A percentile compares a stretch with the other conserved stretches of the same genome.
Conservation (phyloP, 1,140 invertebrate species). For the Drosophila nannoptera region DNA sequence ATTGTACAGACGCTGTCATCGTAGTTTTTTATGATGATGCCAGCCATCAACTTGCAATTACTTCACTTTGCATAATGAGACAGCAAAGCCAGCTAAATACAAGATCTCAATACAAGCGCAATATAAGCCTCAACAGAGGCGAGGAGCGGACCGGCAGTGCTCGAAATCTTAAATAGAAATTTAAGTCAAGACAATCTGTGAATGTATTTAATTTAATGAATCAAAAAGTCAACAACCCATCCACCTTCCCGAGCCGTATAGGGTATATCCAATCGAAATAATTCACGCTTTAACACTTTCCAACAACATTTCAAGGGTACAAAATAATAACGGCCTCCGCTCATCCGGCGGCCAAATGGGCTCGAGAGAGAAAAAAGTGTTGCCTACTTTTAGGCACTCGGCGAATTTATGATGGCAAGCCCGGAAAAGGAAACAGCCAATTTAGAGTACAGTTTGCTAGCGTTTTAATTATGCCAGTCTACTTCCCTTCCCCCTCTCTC, state of each 20-base stretch:
- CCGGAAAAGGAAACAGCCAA: slow-evolving; percentile 40
- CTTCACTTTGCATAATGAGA: slow-evolving; percentile 70
- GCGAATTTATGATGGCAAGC: slow-evolving; percentile 41
- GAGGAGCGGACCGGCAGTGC: too few relatives aligned
- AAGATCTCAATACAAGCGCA: too few relatives aligned
- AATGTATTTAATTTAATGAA: too few relatives aligned
- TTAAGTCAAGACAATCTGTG: too few relatives aligned
- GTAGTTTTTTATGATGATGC: slow-evolving; percentile 53
- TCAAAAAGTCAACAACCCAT: not conserved
- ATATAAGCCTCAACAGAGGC: too few relatives aligned
- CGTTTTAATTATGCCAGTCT: slow-evolving; percentile 66
- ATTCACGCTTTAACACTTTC: slow-evolving; percentile 27
- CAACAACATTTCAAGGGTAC: slow-evolving; percentile 43
- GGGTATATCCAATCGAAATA: slow-evolving; percentile 25
- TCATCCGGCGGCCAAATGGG: slow-evolving; percentile 45
- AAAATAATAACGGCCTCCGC: slow-evolving; percentile 56
- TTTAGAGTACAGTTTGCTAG: slow-evolving; percentile 42
- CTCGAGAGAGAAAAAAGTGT: slow-evolving; percentile 37
- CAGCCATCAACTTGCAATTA: slow-evolving; percentile 62
- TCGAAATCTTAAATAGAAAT: too few relatives aligned
- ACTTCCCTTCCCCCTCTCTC: slow-evolving; percentile 3
- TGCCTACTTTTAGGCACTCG: slow-evolving; percentile 50
- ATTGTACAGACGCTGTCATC: slow-evolving; percentile 24
- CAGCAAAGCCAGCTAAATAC: not conserved
- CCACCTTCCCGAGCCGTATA: not conserved